phyloP scores from a whole-genome alignment of 2,797 vertebrate genomes.

The Falco rusticolus region DNA sequence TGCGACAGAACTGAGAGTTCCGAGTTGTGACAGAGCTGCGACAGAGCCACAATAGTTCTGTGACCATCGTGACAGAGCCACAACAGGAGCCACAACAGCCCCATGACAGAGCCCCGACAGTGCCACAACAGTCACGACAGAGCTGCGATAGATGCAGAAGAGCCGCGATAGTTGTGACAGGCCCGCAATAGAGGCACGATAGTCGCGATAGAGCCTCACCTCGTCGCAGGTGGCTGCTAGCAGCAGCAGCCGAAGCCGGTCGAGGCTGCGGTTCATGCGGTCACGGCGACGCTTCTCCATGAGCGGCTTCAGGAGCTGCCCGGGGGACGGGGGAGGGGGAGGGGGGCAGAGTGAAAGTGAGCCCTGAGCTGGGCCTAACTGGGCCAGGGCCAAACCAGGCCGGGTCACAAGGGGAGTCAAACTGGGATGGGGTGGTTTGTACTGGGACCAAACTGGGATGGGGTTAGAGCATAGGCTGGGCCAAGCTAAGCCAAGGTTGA shows the following conservation, averaged over 20 bases:
- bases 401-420: background rate
- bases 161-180: background rate
- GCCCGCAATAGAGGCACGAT: rapidly evolving
- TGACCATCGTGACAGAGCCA: rapidly evolving
- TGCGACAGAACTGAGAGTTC: background rate
- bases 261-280: background rate
- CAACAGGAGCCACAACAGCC: rapidly evolving
- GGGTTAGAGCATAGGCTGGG: no score
- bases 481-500: no score
- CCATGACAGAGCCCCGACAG: rapidly evolving
- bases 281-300: background rate
- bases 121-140: background rate
- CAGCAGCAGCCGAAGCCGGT: background rate
- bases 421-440: background rate
- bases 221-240: background rate
- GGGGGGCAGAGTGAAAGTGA: background rate
- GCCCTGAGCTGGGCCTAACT: background rate
- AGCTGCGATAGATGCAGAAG: no score
- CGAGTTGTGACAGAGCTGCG: background rate
- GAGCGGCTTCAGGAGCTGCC: background rate
- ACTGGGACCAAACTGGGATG: no score
- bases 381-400: background rate
- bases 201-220: background rate
- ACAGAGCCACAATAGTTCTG: rapidly evolving
- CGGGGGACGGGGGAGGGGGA: background rate